Base-by-base conservation (phyloP, 2,113 vertebrate genomes). In the Bujurquina vittata region DNA sequence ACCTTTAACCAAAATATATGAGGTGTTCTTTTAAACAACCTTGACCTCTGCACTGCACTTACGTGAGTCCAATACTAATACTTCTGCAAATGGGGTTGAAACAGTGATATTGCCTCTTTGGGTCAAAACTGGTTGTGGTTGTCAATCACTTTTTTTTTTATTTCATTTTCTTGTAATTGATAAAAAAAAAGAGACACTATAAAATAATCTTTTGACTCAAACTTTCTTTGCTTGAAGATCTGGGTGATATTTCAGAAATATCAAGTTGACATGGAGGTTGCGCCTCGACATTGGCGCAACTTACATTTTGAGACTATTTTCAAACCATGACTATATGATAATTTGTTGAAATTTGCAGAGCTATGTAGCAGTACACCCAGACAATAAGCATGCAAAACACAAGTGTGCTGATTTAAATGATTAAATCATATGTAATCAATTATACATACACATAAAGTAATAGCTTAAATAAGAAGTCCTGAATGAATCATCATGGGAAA, bases 401-500 rank as follows among this genome's bases (percentile, higher is more conserved):
- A 57, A 57, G 33, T 69, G 63, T 33, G 7, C 56, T 49, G 11
- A 1, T 56, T 76, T 76, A 23, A 73, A 15, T 1, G 35, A 76
- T 77, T 52, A 77, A 75, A 22, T 23, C n/a, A 1, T 77, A 54
- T 77, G 7, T 77, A 49, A 67, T 57, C 29, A 23, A 59, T 33
- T n/a, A 58, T 40, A 57, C n/a, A 59, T 31, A 69, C 33, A 54
- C 37, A 69, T 17, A 67, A 62, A 63, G 26, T 17, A 26, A 52
- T 54, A 26, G 74, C 29, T 82, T 63, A 46, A 76, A 69, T 33
- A 54, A 58, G 40, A 37, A 7, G 31, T 37, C 22, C 31, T 79
- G 20, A 83, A 76, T 83, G 22, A 67, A 49, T 58, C 10, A 26
- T 49, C 37, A 58, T 6, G 74, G 23, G 20, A 67, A 76, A 79